Evolutionary conservation across 2,888 invertebrate genomes (phyloP), one percentile per base, ranked within the genome.

Genomic region (Lithophane semibrunnea): DNA sequence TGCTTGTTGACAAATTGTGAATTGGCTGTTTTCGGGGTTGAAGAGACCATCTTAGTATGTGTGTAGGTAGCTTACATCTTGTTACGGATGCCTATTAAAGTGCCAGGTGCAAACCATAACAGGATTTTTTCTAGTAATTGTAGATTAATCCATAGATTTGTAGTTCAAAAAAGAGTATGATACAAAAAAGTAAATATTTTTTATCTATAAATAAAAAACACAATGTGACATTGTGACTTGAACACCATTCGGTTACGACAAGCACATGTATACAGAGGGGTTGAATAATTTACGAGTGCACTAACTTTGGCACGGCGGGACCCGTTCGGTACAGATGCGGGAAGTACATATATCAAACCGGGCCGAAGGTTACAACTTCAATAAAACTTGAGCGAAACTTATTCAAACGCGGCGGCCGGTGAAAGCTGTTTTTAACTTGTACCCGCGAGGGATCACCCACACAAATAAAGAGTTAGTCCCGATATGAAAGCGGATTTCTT

Each of bases 231-330:
- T 89, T 90, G 90, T 91, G 92, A 89, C 85, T 85, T 87, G 86
- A 92, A 92, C 92, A 90, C 87, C 92, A 94, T 91, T 92, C 91
- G 91, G 90, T 88, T 89, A 90, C 92, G 93, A 94, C 92, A 92
- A 91, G 92, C 91, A 92, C 90, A 91, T 94, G 91, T 92, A 92
- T 92, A 91, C 91, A 91, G 92, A 93, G 91, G 93, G 94, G 94
- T 92, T 95, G 95, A 96, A 95, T 96, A 95, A 96, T 95, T 96
- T 96, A 96, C 95, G 95, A 95, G 92, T 94, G 94, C 93, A 93
- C 91, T 93, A 95, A 95, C 93, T 96, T 95, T 88, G 91, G 91
- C 93, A 87, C 94, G 93, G 88, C 92, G 92, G 92, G 92, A 86
- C 91, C 90, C 90, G 91, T 89, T 91, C 90, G 89, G 90, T 91